Percentiles rank a stretch among this genome's conserved stretches.
Conservation (phyloP, 2,888 invertebrate genomes). For the Caenorhabditis sp. region DNA sequence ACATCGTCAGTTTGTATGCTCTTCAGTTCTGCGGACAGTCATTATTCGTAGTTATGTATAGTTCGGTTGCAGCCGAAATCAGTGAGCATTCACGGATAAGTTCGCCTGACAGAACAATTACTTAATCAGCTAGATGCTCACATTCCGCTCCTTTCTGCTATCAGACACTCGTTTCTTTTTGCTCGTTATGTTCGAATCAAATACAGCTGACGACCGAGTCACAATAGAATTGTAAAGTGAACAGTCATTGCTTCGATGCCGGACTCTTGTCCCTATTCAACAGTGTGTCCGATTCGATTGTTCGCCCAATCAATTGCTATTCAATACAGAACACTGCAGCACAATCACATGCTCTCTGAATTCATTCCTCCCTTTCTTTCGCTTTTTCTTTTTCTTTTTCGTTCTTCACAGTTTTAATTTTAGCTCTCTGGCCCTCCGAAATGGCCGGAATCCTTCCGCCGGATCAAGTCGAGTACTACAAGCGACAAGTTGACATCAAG, state of each 20-base stretch:
- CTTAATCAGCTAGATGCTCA: conserved; percentile 2
- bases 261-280: conserved; percentile 20
- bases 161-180: conserved; percentile 1
- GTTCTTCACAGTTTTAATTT: too few species aligned
- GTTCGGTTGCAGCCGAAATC: conserved; percentile 4
- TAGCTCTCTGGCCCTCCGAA: too few species aligned
- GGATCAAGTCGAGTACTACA: conserved; percentile 18
- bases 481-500: conserved; percentile 16
- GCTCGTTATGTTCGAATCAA: not conserved
- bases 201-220: not conserved
- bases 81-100: conserved; percentile 20
- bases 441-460: conserved; percentile 21
- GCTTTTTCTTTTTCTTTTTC: not conserved
- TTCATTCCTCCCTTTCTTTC: not conserved
- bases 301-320: conserved; percentile 11
- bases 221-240: conserved; percentile 24
- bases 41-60: not conserved
- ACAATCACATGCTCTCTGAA: not conserved
- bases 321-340: conserved; percentile 1
- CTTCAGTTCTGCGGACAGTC: too few species aligned
- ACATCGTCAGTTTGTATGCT: too few species aligned
- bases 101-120: conserved; percentile 9
- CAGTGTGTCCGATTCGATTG: conserved; percentile 5
- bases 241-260: conserved; percentile 14
- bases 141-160: not conserved